A percentile compares a stretch with the other conserved stretches of the same genome.
Conservation (phyloP, 2,113 vertebrate species). For the Micromys minutus region DNA sequence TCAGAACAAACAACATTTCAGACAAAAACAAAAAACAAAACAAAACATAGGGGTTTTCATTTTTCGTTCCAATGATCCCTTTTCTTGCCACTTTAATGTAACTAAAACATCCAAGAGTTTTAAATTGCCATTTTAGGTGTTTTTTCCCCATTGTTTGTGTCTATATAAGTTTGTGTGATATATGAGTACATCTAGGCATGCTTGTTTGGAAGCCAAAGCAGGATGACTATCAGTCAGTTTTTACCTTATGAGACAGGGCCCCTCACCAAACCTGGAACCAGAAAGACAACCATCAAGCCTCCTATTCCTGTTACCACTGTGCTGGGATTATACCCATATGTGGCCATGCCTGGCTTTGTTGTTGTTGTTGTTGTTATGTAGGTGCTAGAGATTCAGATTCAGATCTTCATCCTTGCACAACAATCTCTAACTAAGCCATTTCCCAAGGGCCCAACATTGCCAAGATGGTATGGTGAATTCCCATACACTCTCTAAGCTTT, state of each 20-base stretch:
- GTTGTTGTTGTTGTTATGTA: not conserved
- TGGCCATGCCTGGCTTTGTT: not conserved
- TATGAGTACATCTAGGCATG: no score
- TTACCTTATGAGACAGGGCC: no score
- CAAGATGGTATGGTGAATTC: not conserved
- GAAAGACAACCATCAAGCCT: no score
- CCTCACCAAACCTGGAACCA: not conserved
- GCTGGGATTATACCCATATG: not conserved
- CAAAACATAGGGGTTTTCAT: not conserved
- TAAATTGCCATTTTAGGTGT: not conserved
- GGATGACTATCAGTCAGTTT: not conserved
- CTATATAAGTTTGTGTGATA: not conserved
- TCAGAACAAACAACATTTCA: not conserved
- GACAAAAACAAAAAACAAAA: no score
- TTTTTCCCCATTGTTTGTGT: not conserved
- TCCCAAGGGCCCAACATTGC: not conserved
- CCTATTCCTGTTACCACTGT: not conserved
- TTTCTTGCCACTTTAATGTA: not conserved
- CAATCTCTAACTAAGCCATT: not conserved
- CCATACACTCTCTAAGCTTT: not conserved
- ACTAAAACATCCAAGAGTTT: not conserved
- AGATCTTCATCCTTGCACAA: not conserved
- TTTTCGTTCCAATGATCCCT: not conserved
- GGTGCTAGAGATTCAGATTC: not conserved
- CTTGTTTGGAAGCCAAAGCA: not conserved